Evolutionary conservation across 2,888 invertebrate genomes (phyloP).

Genomic region (Vannuccia rotundouncinata): DNA sequence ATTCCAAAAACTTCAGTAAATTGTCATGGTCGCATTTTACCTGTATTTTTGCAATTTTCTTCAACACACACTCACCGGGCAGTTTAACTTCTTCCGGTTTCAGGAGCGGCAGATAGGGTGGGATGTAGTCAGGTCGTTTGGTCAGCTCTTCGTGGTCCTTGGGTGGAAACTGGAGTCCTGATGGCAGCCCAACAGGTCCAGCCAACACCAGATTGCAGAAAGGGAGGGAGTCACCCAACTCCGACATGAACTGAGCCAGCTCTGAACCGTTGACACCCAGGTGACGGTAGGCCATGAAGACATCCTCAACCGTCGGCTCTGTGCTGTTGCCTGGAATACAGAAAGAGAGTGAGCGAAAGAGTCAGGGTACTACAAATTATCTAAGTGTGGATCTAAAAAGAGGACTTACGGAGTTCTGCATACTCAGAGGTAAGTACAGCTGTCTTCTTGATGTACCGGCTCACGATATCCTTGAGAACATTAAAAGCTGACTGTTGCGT

Average conservation of each 20-base stretch:
- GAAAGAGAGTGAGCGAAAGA: too few relatives aligned
- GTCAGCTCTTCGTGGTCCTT: not conserved
- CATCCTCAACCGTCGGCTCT: not conserved
- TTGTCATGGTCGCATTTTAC: too few relatives aligned
- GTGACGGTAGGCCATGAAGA: constrained; percentile 5
- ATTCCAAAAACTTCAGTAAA: too few relatives aligned
- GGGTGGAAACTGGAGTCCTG: not conserved
- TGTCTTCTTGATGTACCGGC: not conserved
- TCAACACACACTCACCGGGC: not conserved
- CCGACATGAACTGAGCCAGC: constrained; percentile 9
- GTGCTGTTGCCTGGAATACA: constrained; percentile 1
- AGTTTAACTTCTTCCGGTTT: not conserved
- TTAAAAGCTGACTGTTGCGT: constrained; percentile 5
- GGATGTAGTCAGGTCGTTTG: not conserved
- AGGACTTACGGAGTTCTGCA: constrained; percentile 4
- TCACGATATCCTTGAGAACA: not conserved
- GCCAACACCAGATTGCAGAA: not conserved
- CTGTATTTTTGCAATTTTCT: too few relatives aligned
- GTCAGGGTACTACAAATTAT: too few relatives aligned
- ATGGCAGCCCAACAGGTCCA: not conserved
- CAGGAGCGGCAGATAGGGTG: not conserved
- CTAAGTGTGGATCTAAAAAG: too few relatives aligned
- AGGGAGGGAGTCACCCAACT: not conserved
- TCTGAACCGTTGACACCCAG: not conserved
- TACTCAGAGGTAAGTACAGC: not conserved